These are phyloP conservation scores for Drosophila nasuta DNA, from an alignment of 1,140 invertebrate genomes.

Conservation along the genomic window DNA sequence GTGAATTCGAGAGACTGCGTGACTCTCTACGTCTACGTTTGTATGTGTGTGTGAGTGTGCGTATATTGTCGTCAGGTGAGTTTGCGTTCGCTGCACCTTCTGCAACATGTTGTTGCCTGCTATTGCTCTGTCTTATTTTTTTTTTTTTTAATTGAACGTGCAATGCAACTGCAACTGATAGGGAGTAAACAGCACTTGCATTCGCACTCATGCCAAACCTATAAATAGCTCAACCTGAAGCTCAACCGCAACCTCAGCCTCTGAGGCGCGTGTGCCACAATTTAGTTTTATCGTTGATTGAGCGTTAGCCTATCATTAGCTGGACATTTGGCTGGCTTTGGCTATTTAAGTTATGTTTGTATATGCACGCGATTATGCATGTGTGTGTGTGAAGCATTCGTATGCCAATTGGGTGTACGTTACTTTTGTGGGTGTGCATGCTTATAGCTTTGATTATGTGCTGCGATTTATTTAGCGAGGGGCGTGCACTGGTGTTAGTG, in stretches of 20 bases:
- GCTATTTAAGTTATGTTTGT: conserved; percentile 25
- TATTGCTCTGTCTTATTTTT: conserved; percentile 29
- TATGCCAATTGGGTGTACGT: conserved; percentile 31
- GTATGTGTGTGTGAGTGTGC: conserved; percentile 23
- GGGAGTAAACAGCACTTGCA: conserved; percentile 40
- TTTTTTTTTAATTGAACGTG: conserved; percentile 64
- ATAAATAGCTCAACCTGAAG: conserved; percentile 61
- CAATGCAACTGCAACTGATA: conserved; percentile 48
- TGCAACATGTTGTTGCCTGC: conserved; percentile 50
- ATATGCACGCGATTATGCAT: neutral
- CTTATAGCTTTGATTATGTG: conserved; percentile 49
- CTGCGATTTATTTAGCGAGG: conserved; percentile 29
- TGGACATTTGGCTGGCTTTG: conserved; percentile 60
- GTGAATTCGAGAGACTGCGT: conserved; percentile 40
- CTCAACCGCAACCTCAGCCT: conserved; percentile 13
- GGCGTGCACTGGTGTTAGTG: conserved; percentile 4
- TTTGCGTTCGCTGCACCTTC: conserved; percentile 64
- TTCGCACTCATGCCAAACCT: conserved; percentile 37
- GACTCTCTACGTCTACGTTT: neutral
- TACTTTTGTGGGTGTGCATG: conserved; percentile 43
- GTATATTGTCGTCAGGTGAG: conserved; percentile 61
- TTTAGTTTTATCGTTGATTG: conserved; percentile 82
- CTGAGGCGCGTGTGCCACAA: conserved; percentile 75
- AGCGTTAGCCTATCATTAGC: conserved; percentile 82
- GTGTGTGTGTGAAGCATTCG: conserved; percentile 10